phyloP scores from a whole-genome alignment of 2,797 vertebrate genomes.

The Phyllotis vaccarum region DNA sequence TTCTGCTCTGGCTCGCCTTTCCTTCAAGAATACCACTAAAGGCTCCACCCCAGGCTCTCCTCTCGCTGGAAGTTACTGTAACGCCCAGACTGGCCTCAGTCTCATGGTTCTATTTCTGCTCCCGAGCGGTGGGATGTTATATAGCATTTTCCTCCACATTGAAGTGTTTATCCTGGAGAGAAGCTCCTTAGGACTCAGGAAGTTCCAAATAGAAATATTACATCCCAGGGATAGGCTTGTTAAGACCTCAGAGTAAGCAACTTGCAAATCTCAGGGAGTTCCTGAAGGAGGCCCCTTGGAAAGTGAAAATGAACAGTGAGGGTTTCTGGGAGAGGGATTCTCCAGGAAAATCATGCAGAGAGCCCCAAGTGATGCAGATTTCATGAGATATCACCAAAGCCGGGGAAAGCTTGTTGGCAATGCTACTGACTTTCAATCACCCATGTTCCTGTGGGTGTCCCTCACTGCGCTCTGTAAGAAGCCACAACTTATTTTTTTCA shows the following conservation, averaged over 20 bases:
- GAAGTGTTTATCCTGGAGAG: not conserved
- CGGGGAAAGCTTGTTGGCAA: not conserved
- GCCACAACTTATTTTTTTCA: not conserved
- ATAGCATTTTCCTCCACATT: not conserved
- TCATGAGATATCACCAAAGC: not conserved
- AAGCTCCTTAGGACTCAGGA: not conserved
- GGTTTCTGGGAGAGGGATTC: not conserved
- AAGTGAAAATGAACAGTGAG: not conserved
- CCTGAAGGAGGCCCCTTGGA: not conserved
- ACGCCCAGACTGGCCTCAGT: not conserved
- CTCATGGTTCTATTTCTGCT: not conserved
- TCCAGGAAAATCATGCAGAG: not conserved
- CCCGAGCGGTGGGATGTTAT: not conserved
- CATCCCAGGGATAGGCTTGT: not conserved
- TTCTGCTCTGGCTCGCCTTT: not conserved
- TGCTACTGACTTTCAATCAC: not conserved
- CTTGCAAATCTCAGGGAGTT: not conserved
- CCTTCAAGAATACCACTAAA: not conserved
- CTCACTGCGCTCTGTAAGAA: not conserved
- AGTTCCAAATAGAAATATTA: not conserved
- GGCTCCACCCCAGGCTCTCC: not conserved
- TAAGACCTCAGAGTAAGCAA: not conserved
- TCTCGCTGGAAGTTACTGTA: not conserved
- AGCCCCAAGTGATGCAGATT: not conserved
- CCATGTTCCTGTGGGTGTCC: not conserved